Conservation (phyloP, 1,140 invertebrate genomes). For the Nephila pilipes region DNA sequence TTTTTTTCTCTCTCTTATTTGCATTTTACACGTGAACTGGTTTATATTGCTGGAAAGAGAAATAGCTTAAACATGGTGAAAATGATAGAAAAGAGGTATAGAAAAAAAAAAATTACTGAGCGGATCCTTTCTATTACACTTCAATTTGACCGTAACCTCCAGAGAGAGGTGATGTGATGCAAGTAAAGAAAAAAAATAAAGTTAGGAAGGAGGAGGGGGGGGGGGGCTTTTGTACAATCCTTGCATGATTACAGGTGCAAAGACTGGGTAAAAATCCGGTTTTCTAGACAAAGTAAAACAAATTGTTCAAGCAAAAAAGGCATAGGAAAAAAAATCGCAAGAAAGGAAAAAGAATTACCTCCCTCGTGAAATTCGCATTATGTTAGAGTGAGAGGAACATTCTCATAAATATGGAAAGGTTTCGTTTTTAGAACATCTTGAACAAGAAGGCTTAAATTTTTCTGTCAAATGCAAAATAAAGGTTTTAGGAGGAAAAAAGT, state of each 20-base stretch:
- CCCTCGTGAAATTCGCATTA: neutral
- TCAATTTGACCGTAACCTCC: neutral
- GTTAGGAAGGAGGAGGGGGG: neutral
- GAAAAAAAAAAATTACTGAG: neutral
- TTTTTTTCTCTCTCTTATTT: neutral
- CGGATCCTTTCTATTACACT: neutral
- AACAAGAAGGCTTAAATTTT: neutral
- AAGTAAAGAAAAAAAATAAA: neutral
- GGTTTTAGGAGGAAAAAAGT: no score
- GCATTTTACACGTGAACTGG: neutral
- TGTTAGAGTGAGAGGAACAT: neutral
- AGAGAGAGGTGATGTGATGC: no score
- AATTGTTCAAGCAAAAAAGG: neutral
- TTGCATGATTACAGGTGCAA: neutral
- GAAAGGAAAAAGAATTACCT: neutral
- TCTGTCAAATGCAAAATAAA: no score
- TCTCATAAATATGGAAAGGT: neutral
- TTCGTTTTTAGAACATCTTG: neutral
- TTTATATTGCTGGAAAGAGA: neutral
- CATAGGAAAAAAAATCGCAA: neutral
- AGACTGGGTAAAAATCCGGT: neutral
- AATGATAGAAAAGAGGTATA: neutral
- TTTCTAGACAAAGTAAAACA: neutral
- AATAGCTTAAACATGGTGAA: neutral
- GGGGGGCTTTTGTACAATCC: no score